Evolutionary conservation across 2,888 invertebrate species (phyloP).

Genomic region (Tuberolachnus salignus): DNA sequence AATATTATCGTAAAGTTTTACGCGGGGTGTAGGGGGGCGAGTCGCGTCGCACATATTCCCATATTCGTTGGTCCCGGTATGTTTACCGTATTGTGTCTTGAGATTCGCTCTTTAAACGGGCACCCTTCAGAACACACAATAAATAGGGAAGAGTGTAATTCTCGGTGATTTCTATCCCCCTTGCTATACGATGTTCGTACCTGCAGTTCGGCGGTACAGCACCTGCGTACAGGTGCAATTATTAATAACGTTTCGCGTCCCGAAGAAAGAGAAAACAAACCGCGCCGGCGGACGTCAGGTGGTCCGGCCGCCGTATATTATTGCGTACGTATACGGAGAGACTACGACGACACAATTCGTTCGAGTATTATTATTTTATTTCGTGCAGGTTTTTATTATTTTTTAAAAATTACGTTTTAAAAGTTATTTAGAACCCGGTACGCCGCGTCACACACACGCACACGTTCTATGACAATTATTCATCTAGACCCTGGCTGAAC

Average conservation of each 20-base stretch:
- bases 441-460: neutral
- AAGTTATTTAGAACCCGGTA: slow-evolving; percentile 5
- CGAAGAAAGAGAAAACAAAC: slow-evolving; percentile 39
- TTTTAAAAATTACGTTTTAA: slow-evolving; percentile 12
- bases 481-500: slow-evolving; percentile 24
- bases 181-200: neutral
- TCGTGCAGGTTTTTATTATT: neutral
- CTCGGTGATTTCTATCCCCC: slow-evolving; percentile 9
- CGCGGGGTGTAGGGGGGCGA: too few species aligned
- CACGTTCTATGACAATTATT: slow-evolving; percentile 40
- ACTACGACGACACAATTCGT: too few species aligned
- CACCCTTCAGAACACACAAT: slow-evolving; percentile 9
- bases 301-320: slow-evolving; percentile 16
- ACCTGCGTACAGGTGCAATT: slow-evolving; percentile 28
- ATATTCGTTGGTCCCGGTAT: too few species aligned
- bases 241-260: neutral
- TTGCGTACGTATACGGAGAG: neutral
- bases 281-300: slow-evolving; percentile 25
- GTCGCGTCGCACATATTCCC: too few species aligned
- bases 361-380: too few species aligned
- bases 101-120: slow-evolving; percentile 12
- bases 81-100: neutral
- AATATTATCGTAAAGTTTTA: too few species aligned
- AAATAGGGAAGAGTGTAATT: slow-evolving; percentile 5
- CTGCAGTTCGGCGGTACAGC: neutral